Base-by-base conservation (phyloP, 2,888 invertebrate species). In the Perdita meconis region DNA sequence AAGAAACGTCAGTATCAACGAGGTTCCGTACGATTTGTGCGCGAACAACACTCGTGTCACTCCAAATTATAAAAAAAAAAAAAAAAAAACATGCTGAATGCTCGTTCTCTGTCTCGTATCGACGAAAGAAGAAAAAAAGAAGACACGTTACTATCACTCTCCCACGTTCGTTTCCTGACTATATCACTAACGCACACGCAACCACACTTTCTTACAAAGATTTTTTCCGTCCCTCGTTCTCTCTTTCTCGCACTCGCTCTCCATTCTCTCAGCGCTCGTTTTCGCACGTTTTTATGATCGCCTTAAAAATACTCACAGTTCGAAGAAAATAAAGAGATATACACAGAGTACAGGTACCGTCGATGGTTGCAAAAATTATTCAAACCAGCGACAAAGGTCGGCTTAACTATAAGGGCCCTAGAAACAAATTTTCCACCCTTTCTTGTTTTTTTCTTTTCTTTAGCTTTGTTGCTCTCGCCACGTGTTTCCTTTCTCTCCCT, bases 301-400 rank as follows among this genome's bases (percentile, higher is more conserved):
- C 66, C 85, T 89, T 88, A 88, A 82, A 87, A 87, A 84, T 88
- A 89, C 78, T 83, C 82, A 80, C 80, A 83, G 82, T 83, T 84
- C 80, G 77, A 83, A 88, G 82, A 83, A 85, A 84, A 80, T 84
- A 86, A 88, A 84, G 79, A 85, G 85, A 86, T 88, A 87, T 87
- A 89, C 86, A 87, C 83, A 86, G 85, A 88, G 81, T 86, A 89
- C 87, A 90, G 89, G 89, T 90, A 89, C 89, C 81, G 84, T 83
- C 86, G 86, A 79, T 81, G 79, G 77, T 78, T 73, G 77, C 59
- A 78, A 84, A 76, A 84, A 80, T 77, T 34, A 75, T 83, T 80
- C 71, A 79, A 83, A 82, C 69, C 87, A 88, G 78, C 85, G 85
- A 84, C 85, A 78, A 86, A 86, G 80, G 77, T 85, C 81, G 81